Conservation (phyloP, 2,113 vertebrate species). For the Narcine bancroftii region DNA sequence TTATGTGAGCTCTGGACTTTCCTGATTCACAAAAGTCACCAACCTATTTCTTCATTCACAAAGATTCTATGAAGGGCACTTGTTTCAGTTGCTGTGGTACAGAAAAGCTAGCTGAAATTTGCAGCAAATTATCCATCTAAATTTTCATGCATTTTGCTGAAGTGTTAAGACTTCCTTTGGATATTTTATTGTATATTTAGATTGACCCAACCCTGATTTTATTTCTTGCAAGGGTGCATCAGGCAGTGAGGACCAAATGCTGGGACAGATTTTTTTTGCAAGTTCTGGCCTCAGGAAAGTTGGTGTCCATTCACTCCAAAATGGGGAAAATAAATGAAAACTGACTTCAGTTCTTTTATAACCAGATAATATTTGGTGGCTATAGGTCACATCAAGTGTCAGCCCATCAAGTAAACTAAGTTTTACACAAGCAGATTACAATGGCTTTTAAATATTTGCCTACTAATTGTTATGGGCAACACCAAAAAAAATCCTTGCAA, state of each 20-base stretch:
- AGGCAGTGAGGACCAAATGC: not conserved
- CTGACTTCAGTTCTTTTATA: not conserved
- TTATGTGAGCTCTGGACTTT: not conserved
- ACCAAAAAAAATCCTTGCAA: not conserved
- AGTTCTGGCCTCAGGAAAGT: not conserved
- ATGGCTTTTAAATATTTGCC: not conserved
- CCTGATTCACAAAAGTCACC: not conserved
- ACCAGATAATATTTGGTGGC: not conserved
- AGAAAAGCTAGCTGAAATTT: not conserved
- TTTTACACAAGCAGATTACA: not conserved
- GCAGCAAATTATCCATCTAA: not conserved
- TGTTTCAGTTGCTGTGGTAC: not conserved
- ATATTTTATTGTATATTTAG: not conserved
- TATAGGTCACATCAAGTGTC: not conserved
- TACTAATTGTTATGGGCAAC: not conserved
- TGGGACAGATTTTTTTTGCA: not conserved
- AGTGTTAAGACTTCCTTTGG: not conserved
- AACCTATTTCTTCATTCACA: not conserved
- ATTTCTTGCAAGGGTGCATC: not conserved
- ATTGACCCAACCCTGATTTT: not conserved
- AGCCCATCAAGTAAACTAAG: not conserved
- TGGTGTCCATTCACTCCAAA: not conserved
- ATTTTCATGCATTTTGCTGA: not conserved
- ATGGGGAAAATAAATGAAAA: not conserved
- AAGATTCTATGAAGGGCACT: not conserved